phyloP scores from a whole-genome alignment of 2,113 vertebrate species.

The Morone saxatilis region DNA sequence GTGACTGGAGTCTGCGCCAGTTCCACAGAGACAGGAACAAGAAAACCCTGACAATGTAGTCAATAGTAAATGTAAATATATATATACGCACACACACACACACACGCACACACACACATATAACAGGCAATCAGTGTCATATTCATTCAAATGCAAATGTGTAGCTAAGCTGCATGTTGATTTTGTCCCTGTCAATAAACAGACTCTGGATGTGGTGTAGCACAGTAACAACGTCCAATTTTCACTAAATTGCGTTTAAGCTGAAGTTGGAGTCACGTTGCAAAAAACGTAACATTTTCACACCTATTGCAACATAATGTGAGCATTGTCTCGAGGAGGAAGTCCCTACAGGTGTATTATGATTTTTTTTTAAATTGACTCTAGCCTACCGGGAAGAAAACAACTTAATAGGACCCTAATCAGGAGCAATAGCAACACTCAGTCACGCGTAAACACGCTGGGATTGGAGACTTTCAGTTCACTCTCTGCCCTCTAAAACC shows the following conservation, averaged over 20 bases:
- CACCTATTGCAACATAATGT: constrained; percentile 46
- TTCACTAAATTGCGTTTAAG: constrained; percentile 44
- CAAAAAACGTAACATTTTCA: constrained; percentile 46
- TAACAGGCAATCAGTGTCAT: constrained; percentile 63
- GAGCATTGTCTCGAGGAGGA: constrained; percentile 21
- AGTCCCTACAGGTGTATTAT: constrained; percentile 32
- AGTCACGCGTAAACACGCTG: constrained; percentile 48
- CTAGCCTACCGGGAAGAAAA: constrained; percentile 28
- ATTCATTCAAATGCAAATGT: constrained; percentile 61
- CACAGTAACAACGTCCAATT: constrained; percentile 47
- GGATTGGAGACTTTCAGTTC: constrained; percentile 47
- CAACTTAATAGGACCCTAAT: constrained; percentile 27
- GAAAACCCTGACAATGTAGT: constrained; percentile 49
- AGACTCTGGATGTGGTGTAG: constrained; percentile 32
- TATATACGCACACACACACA: not conserved
- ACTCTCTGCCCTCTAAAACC: constrained; percentile 38
- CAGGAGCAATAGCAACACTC: constrained; percentile 54
- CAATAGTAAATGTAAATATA: constrained; percentile 46
- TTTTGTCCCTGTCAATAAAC: constrained; percentile 46
- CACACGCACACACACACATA: not conserved
- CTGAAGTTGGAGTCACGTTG: constrained; percentile 32
- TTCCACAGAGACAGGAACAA: constrained; percentile 44
- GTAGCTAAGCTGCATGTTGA: constrained; percentile 44
- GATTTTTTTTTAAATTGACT: constrained; percentile 21
- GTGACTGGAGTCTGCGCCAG: constrained; percentile 38